phyloP scores from a whole-genome alignment of 2,113 vertebrate genomes.

The Vanacampus margaritifer region DNA sequence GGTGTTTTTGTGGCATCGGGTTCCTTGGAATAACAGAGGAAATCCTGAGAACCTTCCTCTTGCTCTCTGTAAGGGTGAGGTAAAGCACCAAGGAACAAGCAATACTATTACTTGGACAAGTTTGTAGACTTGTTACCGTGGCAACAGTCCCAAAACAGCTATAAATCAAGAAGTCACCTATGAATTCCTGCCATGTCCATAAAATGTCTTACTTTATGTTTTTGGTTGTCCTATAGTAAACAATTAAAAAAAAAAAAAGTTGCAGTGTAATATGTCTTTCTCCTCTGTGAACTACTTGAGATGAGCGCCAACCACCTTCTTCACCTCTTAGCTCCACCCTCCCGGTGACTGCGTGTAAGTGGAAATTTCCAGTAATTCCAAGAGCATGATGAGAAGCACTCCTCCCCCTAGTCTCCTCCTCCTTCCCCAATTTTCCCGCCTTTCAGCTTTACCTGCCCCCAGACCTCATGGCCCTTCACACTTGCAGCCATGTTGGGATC shows the following conservation, averaged over 20 bases:
- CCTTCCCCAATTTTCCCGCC: conserved; percentile 59
- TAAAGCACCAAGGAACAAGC: neutral
- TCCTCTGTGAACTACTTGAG: conserved; percentile 2
- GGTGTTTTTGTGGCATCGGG: neutral
- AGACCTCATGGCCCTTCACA: conserved; percentile 38
- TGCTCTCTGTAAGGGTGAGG: neutral
- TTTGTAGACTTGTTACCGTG: neutral
- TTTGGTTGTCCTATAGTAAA: neutral
- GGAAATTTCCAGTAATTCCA: conserved; percentile 78
- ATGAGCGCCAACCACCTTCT: conserved; percentile 35
- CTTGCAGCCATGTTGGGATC: neutral
- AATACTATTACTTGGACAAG: neutral
- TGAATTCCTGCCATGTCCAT: neutral
- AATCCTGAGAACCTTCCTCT: neutral
- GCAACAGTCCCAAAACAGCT: neutral
- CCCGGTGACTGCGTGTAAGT: conserved; percentile 65
- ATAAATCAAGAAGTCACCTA: neutral
- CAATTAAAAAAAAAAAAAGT: neutral
- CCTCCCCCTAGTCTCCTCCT: conserved; percentile 60
- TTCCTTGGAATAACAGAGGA: neutral
- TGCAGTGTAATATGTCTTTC: neutral
- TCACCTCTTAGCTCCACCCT: conserved; percentile 56
- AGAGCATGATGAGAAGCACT: conserved; percentile 52
- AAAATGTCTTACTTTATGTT: neutral
- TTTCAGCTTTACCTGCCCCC: conserved; percentile 62